phyloP scores from a whole-genome alignment of 2,888 invertebrate genomes.

The Eledona agricola region DNA sequence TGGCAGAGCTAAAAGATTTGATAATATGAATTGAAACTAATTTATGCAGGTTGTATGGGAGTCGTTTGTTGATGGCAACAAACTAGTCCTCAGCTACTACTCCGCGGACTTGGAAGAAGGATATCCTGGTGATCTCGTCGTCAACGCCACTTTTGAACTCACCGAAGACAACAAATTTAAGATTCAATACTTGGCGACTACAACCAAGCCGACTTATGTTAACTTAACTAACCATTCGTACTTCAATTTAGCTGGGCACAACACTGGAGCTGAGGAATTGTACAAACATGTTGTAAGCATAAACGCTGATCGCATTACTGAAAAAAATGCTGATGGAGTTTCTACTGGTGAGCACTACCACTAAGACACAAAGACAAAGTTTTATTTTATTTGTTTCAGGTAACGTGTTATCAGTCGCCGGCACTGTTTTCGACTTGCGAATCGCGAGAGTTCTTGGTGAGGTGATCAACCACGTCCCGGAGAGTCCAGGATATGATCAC shows the following conservation, averaged over 20 bases:
- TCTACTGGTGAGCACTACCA: conserved; percentile 75
- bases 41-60: conserved; percentile 72
- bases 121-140: conserved; percentile 84
- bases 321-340: conserved; percentile 73
- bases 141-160: conserved; percentile 75
- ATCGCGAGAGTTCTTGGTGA: conserved; percentile 71
- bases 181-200: conserved; percentile 78
- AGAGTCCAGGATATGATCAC: conserved; percentile 78
- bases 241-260: conserved; percentile 94
- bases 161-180: conserved; percentile 77
- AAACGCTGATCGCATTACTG: conserved; percentile 80
- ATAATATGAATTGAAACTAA: conserved; percentile 61
- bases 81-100: conserved; percentile 76
- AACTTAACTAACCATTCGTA: conserved; percentile 90
- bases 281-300: conserved; percentile 76
- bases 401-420: conserved; percentile 74
- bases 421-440: conserved; percentile 79
- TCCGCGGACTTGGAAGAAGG: conserved; percentile 87
- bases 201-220: conserved; percentile 81
- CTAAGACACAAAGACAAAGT: conserved; percentile 9
- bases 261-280: conserved; percentile 71
- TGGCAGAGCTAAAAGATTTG: conserved; percentile 82
- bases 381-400: conserved; percentile 61
- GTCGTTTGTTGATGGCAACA: conserved; percentile 67
- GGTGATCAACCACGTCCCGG: conserved; percentile 72